Base-by-base conservation (phyloP, 2,888 invertebrate genomes). In the Isoperla grammatica region DNA sequence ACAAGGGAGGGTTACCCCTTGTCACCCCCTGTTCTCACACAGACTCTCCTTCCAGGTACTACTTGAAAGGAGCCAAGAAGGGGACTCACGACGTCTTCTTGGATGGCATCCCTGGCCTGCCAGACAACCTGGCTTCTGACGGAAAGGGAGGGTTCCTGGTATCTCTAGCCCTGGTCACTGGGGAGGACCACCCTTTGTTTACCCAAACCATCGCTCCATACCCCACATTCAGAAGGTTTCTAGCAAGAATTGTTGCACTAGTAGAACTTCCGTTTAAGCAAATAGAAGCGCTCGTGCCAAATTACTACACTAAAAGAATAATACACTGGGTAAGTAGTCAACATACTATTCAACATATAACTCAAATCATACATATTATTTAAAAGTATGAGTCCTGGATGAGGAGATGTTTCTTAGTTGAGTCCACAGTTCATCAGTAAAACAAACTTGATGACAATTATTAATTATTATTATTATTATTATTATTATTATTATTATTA, bases 21-120 rank as follows among this genome's bases (percentile, higher is more conserved):
- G n/a, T n/a, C n/a, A n/a, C n/a, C n/a, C n/a, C n/a, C n/a, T n/a
- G n/a, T n/a, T n/a, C n/a, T n/a, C n/a, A n/a, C n/a, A n/a, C n/a
- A n/a, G n/a, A n/a, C n/a, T 15, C 40, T 43, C 50, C 50, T 67
- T 66, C 12, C 65, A 77, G 77, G 69, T 90, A 90, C 72, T 80
- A 90, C 70, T 71, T 97, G 9, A 85, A 83, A 70, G 96, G 96
- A 2, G 77, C 85, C 0, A 90, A 90, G 67, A 82, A 84, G 66
- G 95, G 94, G n/a, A 78, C 82, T 64, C 75, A 79, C 2, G 94
- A 95, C 71, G 76, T 89, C 1, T 93, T 96, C 69, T 76, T 86
- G 4, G 87, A 92, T 67, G 89, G 90, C 40, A 75, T 93, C 62
- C 91, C 92, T 70, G 92, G 85, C 56, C 62, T 80, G 11, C 87